These are phyloP conservation scores for Drosophila dives DNA, from an alignment of 2,888 invertebrate genomes.

Conservation along the genomic window DNA sequence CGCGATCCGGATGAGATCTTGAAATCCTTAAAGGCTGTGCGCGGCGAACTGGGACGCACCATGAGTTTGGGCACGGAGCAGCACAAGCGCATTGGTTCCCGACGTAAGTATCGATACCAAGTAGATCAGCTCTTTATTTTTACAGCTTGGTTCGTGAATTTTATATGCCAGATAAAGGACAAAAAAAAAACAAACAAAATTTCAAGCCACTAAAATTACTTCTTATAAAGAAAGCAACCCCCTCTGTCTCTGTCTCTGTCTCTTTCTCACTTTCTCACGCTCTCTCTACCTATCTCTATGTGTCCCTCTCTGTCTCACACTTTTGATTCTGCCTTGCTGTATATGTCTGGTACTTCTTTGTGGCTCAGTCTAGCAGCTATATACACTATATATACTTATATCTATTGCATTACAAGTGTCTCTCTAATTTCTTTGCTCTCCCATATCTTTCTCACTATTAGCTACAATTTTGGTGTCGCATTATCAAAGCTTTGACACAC, in stretches of 20 bases:
- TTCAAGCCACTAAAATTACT: slow-evolving; percentile 3
- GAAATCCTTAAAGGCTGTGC: slow-evolving; percentile 92
- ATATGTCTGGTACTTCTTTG: slow-evolving; percentile 42
- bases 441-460: slow-evolving; percentile 74
- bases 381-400: slow-evolving; percentile 16
- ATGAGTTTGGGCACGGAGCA: slow-evolving; percentile 90
- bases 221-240: background rate
- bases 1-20: slow-evolving; percentile 94
- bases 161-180: slow-evolving; percentile 8
- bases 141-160: slow-evolving; percentile 15
- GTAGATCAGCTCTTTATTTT: slow-evolving; percentile 13
- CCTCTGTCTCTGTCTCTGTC: slow-evolving; percentile 14
- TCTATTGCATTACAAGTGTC: slow-evolving; percentile 53
- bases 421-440: slow-evolving; percentile 67
- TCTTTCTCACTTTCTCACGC: slow-evolving; percentile 11
- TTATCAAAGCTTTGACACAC: slow-evolving; percentile 85
- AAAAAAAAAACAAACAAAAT: background rate
- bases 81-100: slow-evolving; percentile 86
- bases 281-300: slow-evolving; percentile 12
- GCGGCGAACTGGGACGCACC: slow-evolving; percentile 92
- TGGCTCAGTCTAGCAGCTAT: slow-evolving; percentile 38
- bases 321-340: slow-evolving; percentile 48
- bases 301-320: slow-evolving; percentile 9
- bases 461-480: slow-evolving; percentile 85
- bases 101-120: slow-evolving; percentile 88